Evolutionary conservation across 2,888 invertebrate species (phyloP).

Genomic region (Melieria omissa): DNA sequence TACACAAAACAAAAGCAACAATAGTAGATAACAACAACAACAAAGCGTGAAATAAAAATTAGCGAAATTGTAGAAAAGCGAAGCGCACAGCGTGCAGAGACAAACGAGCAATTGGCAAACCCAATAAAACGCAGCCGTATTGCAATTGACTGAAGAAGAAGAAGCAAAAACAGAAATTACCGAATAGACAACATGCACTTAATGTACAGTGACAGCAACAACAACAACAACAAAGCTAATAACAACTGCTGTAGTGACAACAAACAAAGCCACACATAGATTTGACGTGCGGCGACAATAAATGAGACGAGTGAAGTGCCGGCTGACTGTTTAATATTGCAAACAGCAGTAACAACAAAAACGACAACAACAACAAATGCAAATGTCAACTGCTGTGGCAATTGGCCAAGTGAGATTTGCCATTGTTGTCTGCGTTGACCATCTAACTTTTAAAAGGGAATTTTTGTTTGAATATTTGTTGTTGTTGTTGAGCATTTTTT

Average conservation of each 20-base stretch:
- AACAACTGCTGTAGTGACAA: neutral
- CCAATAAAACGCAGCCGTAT: neutral
- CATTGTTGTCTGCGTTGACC: no score
- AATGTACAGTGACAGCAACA: constrained; percentile 24
- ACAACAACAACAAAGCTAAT: constrained; percentile 10
- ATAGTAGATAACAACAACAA: no score
- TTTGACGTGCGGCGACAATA: no score
- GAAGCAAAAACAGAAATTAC: neutral
- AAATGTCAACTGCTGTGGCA: constrained; percentile 25
- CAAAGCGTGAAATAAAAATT: no score
- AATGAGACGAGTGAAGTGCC: no score
- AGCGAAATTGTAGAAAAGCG: no score
- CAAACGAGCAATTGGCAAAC: neutral
- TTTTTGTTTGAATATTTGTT: no score
- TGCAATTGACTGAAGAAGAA: neutral
- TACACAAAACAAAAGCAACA: no score
- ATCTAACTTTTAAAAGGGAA: no score
- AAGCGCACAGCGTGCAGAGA: neutral
- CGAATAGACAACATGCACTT: neutral
- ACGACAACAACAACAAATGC: neutral
- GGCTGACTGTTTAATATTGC: no score
- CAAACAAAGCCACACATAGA: no score
- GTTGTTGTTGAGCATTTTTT: no score
- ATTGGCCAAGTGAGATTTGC: constrained; percentile 18
- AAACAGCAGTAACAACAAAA: neutral